These are phyloP conservation scores for Antrozous pallidus DNA, from an alignment of 2,797 vertebrate species.

Conservation along the genomic window DNA sequence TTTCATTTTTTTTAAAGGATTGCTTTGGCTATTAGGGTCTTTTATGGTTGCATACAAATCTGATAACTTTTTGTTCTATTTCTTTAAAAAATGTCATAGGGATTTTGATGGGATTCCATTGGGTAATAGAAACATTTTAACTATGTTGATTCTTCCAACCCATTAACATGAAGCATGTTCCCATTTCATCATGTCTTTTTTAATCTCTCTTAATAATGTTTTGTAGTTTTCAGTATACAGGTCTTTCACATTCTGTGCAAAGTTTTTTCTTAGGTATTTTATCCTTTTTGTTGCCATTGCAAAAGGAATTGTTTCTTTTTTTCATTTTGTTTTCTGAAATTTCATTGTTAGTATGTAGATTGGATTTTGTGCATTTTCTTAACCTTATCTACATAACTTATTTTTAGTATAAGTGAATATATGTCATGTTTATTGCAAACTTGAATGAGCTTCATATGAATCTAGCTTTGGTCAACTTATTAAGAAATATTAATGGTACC, in stretches of 20 bases:
- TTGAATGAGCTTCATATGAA: background rate
- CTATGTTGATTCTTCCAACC: background rate
- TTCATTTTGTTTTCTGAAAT: background rate
- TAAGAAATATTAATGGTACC: background rate
- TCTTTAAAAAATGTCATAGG: background rate
- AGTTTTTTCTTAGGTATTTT: background rate
- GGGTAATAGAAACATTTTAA: background rate
- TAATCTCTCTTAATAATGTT: background rate
- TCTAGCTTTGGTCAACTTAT: background rate
- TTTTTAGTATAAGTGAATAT: constrained; percentile 40
- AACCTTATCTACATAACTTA: background rate
- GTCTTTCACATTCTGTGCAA: background rate
- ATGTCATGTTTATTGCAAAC: constrained; percentile 17
- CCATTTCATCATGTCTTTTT: background rate
- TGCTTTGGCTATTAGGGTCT: background rate
- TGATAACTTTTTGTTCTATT: background rate
- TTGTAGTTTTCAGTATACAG: background rate
- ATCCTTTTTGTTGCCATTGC: background rate
- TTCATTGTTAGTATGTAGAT: background rate
- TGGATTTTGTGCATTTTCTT: background rate
- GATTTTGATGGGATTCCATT: background rate
- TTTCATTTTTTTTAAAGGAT: background rate
- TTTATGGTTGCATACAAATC: background rate
- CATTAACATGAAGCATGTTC: background rate
- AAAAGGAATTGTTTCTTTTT: background rate